Base-by-base conservation (phyloP, 37 sponge, comb jelly and placozoan genomes). In the Bolinopsis microptera region DNA sequence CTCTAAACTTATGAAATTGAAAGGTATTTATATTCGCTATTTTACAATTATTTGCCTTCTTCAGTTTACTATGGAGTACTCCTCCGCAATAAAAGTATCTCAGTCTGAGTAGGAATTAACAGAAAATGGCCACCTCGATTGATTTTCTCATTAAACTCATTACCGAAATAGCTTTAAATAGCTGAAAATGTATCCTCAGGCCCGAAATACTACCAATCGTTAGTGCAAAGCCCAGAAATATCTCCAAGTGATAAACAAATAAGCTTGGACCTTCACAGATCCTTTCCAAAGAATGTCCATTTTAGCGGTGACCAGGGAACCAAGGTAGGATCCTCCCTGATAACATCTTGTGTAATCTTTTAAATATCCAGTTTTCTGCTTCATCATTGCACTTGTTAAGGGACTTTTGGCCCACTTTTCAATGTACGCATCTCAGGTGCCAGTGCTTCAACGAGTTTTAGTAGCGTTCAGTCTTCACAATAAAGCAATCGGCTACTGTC, bases 401-500 rank as follows among this genome's bases (percentile, higher is more conserved):
- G n/a, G n/a, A n/a, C n/a, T n/a, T n/a, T n/a, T n/a, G n/a, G n/a
- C n/a, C n/a, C n/a, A n/a, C n/a, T n/a, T n/a, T n/a, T n/a, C n/a
- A n/a, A n/a, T n/a, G n/a, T n/a, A n/a, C n/a, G n/a, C n/a, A n/a
- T n/a, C 24, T 23, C 30, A 86, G 90, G 90, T 86, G 21, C 90
- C 90, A 0, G 90, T 86, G 16, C 36, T 86, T 24, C 90, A 86
- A 27, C 90, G 90, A 27, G 90, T 86, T 24, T 27, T 86, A 23
- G 90, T 86, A 28, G 90, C 90, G 30, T 86, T 86, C 90, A 86
- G 90, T 39, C 90, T 86, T 61, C 90, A 86, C 22, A 86, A 86
- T 25, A 86, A 26, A 86, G 90, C 90, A 39, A 86, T 86, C 23
- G 90, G 90, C 3, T 86, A 86, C 90, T 86, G 90, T 32, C 74